Evolutionary conservation across 2,797 vertebrate species (phyloP).

Genomic region (Onychomys leucogaster): DNA sequence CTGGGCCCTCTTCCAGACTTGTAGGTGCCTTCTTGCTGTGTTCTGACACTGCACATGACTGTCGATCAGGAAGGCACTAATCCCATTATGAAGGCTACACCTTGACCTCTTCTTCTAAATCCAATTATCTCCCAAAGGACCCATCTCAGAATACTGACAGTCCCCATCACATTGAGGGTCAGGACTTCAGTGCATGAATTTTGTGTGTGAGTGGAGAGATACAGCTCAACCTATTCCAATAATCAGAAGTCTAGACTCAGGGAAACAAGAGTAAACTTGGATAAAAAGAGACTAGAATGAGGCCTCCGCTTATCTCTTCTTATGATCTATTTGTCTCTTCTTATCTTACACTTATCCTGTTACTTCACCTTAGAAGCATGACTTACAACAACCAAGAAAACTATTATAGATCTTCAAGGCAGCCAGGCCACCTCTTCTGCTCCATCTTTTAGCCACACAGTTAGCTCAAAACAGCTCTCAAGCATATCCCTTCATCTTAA

Average conservation of each 20-base stretch:
- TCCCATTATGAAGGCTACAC: background rate
- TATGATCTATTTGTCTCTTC: background rate
- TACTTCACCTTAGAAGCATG: background rate
- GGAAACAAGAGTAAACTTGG: background rate
- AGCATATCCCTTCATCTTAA: background rate
- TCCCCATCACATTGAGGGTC: background rate
- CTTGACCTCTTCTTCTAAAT: background rate
- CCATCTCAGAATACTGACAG: background rate
- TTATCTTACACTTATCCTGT: background rate
- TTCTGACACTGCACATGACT: background rate
- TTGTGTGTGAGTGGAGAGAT: background rate
- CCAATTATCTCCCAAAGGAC: background rate
- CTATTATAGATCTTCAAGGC: background rate
- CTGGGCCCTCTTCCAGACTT: background rate
- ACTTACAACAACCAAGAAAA: background rate
- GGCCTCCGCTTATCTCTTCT: background rate
- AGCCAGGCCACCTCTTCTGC: background rate
- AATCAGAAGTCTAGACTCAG: slow-evolving; percentile 32
- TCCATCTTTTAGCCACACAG: background rate
- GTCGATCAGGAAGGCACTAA: background rate
- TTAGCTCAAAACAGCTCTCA: background rate
- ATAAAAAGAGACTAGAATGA: background rate
- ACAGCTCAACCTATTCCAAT: background rate
- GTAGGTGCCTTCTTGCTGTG: background rate
- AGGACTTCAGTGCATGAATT: background rate